A percentile compares a stretch with the other conserved stretches of the same genome.
These are phyloP conservation scores for Subanguina moxae DNA, from an alignment of 1,140 invertebrate genomes.

Conservation along the genomic window DNA sequence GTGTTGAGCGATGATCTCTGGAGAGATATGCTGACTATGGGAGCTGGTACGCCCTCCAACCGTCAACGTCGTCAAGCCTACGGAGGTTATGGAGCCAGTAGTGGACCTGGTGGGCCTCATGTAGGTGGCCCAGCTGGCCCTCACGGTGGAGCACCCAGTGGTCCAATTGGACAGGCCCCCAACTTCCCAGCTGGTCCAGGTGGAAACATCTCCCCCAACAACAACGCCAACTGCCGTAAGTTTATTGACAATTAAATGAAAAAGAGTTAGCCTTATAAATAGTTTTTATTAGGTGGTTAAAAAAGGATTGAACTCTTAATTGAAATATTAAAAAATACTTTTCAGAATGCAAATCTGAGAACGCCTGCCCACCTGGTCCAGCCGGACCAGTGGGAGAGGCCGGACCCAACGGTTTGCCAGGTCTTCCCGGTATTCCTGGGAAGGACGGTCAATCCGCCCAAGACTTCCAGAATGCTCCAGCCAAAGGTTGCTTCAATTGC, in stretches of 20 bases:
- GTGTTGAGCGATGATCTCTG: constrained; percentile 51
- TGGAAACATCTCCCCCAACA: background rate
- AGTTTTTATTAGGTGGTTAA: too few species aligned
- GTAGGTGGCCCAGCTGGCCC: background rate
- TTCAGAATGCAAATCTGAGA: constrained; percentile 31
- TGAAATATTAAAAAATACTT: background rate
- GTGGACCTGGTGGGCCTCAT: constrained; percentile 7
- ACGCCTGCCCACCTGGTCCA: constrained; percentile 37
- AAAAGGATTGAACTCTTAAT: too few species aligned
- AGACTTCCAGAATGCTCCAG: constrained; percentile 40
- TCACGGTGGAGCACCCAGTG: background rate
- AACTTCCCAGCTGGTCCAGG: constrained; percentile 4
- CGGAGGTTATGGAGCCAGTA: constrained; percentile 45
- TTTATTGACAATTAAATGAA: constrained; percentile 1
- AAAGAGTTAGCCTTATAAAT: too few species aligned
- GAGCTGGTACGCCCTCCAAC: constrained; percentile 51
- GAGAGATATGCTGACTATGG: constrained; percentile 50
- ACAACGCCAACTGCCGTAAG: constrained; percentile 26
- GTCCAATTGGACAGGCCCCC: background rate
- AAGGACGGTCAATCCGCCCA: constrained; percentile 44
- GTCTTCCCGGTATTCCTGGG: constrained; percentile 39
- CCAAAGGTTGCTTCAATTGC: constrained; percentile 37
- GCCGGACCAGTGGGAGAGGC: constrained; percentile 32
- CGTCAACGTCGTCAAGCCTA: constrained; percentile 53
- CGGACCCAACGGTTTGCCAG: constrained; percentile 17